Conservation (phyloP, 1,140 invertebrate species). For the Solenopsis fugax region DNA sequence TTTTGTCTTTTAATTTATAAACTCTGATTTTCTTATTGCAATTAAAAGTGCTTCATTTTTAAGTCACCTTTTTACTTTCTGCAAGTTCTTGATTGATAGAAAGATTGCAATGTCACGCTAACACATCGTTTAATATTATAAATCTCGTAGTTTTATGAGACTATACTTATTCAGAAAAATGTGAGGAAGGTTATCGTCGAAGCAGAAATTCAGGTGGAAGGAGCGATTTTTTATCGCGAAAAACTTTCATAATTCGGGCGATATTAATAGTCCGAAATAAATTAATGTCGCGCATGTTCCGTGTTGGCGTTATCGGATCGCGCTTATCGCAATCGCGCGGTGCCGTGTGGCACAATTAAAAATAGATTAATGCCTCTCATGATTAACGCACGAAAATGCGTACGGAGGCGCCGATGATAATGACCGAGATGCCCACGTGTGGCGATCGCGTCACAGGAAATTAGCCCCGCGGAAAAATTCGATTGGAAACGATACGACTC, state of each 20-base stretch:
- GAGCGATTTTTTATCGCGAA: neutral
- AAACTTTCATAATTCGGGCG: conserved; percentile 23
- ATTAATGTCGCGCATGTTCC: conserved; percentile 11
- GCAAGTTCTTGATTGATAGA: conserved; percentile 4
- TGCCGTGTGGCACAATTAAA: conserved; percentile 33
- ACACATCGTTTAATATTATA: conserved; percentile 9
- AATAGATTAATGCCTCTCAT: conserved; percentile 30
- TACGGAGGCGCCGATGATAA: conserved; percentile 37
- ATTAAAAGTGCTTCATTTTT: neutral
- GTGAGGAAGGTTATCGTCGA: neutral
- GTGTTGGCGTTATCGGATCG: conserved; percentile 34
- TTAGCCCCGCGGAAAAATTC: conserved; percentile 11
- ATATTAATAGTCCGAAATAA: conserved; percentile 24
- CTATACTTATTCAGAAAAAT: neutral
- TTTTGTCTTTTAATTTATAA: neutral
- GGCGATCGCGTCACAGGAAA: conserved; percentile 17
- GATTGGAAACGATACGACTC: conserved; percentile 28
- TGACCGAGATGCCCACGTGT: neutral
- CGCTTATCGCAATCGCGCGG: conserved; percentile 13
- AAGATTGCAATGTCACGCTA: conserved; percentile 20
- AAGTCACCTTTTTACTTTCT: neutral
- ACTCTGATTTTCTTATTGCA: neutral
- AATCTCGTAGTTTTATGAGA: conserved; percentile 26
- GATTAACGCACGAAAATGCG: conserved; percentile 38
- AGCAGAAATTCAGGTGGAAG: neutral